Evolutionary conservation across 2,113 vertebrate species (phyloP).

Genomic region (Uria lomvia): DNA sequence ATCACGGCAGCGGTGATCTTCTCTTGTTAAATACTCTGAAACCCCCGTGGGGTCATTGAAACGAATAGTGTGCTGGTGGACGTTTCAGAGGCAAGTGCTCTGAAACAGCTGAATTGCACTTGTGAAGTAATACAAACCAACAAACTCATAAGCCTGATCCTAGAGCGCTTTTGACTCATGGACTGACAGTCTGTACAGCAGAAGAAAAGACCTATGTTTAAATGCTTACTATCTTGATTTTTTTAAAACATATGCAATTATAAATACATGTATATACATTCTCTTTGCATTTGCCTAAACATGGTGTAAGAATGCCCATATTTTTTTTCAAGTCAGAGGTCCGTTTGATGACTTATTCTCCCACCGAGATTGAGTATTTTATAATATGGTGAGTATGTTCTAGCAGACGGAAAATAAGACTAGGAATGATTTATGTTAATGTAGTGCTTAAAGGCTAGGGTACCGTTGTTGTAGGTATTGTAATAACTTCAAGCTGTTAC

Average conservation of each 20-base stretch:
- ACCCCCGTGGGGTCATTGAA: neutral
- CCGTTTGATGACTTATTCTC: neutral
- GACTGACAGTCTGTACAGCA: neutral
- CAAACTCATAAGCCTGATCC: neutral
- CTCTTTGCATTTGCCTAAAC: neutral
- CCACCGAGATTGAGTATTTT: neutral
- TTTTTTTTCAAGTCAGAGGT: neutral
- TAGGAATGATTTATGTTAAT: neutral
- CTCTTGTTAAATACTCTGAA: neutral
- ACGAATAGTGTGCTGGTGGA: neutral
- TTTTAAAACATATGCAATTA: rapidly evolving
- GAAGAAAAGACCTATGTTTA: neutral
- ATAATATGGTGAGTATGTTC: neutral
- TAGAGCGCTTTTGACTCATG: neutral
- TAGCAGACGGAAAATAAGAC: neutral
- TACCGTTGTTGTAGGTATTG: neutral
- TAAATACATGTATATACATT: neutral
- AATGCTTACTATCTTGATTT: neutral
- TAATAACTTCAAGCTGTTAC: neutral
- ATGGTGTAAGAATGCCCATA: neutral
- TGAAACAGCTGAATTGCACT: neutral
- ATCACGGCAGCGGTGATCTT: neutral
- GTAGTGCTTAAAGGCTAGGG: neutral
- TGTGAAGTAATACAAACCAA: neutral
- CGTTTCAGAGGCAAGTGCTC: neutral